Percentiles rank a stretch among this genome's conserved stretches.
These are phyloP conservation scores for Leptinotarsa haldemani DNA, from an alignment of 2,888 invertebrate genomes.

Conservation along the genomic window DNA sequence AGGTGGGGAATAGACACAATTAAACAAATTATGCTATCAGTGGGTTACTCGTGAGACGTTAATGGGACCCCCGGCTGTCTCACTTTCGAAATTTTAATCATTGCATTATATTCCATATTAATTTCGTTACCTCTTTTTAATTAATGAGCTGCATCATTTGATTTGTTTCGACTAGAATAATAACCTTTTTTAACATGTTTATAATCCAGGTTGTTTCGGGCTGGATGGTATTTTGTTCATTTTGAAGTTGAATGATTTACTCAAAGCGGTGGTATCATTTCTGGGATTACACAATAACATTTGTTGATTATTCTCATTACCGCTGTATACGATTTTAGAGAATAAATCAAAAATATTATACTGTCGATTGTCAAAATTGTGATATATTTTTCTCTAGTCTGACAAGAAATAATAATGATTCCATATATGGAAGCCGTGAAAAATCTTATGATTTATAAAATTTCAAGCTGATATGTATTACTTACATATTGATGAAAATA, in stretches of 20 bases:
- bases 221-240: not conserved
- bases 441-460: too few relatives aligned
- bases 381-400: constrained; percentile 2
- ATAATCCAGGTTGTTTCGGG: not conserved
- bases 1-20: too few relatives aligned
- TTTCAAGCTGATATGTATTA: too few relatives aligned
- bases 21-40: too few relatives aligned
- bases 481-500: too few relatives aligned
- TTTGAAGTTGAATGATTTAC: constrained; percentile 11
- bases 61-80: constrained; percentile 1
- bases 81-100: constrained; percentile 2
- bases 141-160: constrained; percentile 11
- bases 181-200: not conserved
- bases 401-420: not conserved
- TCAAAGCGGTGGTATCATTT: not conserved
- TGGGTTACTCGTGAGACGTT: not conserved
- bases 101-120: not conserved
- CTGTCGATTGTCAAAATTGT: constrained; percentile 1
- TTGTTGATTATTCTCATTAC: not conserved
- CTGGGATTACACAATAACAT: constrained; percentile 6
- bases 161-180: constrained; percentile 6
- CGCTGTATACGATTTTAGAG: not conserved
- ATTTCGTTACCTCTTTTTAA: not conserved
- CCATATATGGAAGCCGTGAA: too few relatives aligned
- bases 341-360: constrained; percentile 8